Evolutionary conservation across 2,113 vertebrate species (phyloP).

Genomic region (Lophius piscatorius): DNA sequence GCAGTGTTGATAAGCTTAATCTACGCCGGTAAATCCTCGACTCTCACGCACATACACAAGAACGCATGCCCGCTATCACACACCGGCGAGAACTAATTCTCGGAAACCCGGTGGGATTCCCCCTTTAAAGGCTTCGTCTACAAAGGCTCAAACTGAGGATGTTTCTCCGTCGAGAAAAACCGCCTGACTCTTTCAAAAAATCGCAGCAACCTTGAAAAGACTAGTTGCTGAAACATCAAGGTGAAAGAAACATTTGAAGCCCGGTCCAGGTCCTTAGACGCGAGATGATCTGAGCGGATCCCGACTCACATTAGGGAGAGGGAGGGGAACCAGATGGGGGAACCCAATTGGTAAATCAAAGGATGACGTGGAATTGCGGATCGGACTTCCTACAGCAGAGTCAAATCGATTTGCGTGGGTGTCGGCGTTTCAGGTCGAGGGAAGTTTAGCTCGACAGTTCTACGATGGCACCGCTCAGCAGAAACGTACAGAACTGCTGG

Average conservation of each 20-base stretch:
- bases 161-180: constrained; percentile 29
- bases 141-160: constrained; percentile 32
- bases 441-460: constrained; percentile 5
- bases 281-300: constrained; percentile 33
- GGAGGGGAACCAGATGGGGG: constrained; percentile 21
- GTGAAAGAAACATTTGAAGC: constrained; percentile 29
- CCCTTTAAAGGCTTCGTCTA: constrained; percentile 41
- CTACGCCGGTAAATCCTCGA: constrained; percentile 12
- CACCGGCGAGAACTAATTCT: constrained; percentile 34
- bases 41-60: constrained; percentile 11
- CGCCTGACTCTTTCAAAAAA: constrained; percentile 33
- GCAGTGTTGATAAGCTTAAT: constrained; percentile 25
- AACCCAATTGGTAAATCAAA: constrained; percentile 43
- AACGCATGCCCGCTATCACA: constrained; percentile 8
- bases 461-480: constrained; percentile 8
- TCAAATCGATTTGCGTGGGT: constrained; percentile 30
- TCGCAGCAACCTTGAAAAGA: constrained; percentile 52
- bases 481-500: constrained; percentile 13
- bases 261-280: constrained; percentile 27
- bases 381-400: constrained; percentile 1
- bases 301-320: constrained; percentile 15
- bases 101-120: constrained; percentile 25
- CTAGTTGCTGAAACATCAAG: constrained; percentile 53
- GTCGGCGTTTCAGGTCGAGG: constrained; percentile 2
- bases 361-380: constrained; percentile 20